Percentiles rank a stretch among this genome's conserved stretches.
These are phyloP conservation scores for Oncorhynchus tshawytscha DNA, from an alignment of 2,113 vertebrate genomes.

Conservation along the genomic window DNA sequence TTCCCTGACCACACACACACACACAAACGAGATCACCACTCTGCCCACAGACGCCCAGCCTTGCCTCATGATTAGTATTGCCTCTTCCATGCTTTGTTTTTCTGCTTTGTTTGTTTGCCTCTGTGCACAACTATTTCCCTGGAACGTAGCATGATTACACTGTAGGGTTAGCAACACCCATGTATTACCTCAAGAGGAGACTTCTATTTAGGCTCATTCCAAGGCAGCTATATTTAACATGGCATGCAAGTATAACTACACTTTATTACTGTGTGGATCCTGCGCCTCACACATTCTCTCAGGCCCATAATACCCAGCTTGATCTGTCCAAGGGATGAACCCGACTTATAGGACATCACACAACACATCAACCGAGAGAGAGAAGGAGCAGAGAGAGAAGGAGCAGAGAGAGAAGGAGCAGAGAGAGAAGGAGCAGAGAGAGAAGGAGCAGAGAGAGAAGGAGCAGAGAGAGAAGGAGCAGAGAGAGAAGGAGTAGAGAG, in stretches of 20 bases:
- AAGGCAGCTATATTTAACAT: constrained; percentile 77
- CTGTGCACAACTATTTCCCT: constrained; percentile 73
- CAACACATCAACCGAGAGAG: background rate
- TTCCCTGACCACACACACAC: constrained; percentile 13
- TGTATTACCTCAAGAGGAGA: constrained; percentile 73
- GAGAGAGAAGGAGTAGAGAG: background rate
- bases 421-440: background rate
- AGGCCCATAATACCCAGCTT: constrained; percentile 57
- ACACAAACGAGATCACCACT: constrained; percentile 5
- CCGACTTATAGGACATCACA: constrained; percentile 29
- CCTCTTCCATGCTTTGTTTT: constrained; percentile 62
- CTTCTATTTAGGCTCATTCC: constrained; percentile 77
- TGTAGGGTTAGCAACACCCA: constrained; percentile 74
- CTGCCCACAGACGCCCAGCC: constrained; percentile 61
- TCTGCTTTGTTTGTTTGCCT: constrained; percentile 76
- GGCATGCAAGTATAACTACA: constrained; percentile 56
- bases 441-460: background rate
- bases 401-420: background rate
- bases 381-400: background rate
- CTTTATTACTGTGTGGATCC: constrained; percentile 59
- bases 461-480: background rate
- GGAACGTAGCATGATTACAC: constrained; percentile 75
- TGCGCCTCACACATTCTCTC: constrained; percentile 20
- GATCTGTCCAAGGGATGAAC: constrained; percentile 39
- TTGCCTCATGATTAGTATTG: constrained; percentile 59